phyloP scores from a whole-genome alignment of 2,888 invertebrate species.

The Eueremaeus valkanovi region DNA sequence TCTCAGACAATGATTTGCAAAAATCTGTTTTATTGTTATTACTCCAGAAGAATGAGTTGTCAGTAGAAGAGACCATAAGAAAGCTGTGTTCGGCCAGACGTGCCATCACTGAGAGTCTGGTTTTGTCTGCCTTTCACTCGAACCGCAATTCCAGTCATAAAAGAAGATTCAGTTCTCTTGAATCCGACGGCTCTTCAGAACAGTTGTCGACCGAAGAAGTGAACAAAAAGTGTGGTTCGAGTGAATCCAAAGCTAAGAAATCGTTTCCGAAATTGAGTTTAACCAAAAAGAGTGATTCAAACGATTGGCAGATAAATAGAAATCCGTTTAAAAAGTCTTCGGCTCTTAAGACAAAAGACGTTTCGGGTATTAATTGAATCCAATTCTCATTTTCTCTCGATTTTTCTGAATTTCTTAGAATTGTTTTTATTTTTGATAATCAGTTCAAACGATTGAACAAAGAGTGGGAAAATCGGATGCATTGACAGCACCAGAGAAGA shows the following conservation, averaged over 20 bases:
- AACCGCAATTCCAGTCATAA: not conserved
- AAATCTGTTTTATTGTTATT: not conserved
- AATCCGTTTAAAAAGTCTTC: not conserved
- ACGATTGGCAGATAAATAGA: not conserved
- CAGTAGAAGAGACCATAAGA: not conserved
- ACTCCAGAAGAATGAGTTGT: not conserved
- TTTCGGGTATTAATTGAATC: not conserved
- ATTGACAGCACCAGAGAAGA: not conserved
- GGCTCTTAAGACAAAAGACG: not conserved
- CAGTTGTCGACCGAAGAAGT: not conserved
- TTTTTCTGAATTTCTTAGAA: not conserved
- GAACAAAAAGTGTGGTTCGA: not conserved
- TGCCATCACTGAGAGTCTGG: constrained; percentile 1
- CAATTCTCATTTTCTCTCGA: not conserved
- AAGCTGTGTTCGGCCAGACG: not conserved
- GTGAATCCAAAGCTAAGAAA: not conserved
- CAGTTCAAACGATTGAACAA: constrained; percentile 4
- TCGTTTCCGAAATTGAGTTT: not conserved
- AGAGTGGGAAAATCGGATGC: not conserved
- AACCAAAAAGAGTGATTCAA: not conserved
- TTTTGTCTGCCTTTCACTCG: not conserved
- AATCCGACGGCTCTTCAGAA: not conserved
- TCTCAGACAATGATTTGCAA: not conserved
- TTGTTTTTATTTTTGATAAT: not conserved
- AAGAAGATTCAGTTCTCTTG: not conserved